Evolutionary conservation across 2,797 vertebrate species (phyloP), one percentile per base, ranked within the genome.

Genomic region (Tarsius wallacei): DNA sequence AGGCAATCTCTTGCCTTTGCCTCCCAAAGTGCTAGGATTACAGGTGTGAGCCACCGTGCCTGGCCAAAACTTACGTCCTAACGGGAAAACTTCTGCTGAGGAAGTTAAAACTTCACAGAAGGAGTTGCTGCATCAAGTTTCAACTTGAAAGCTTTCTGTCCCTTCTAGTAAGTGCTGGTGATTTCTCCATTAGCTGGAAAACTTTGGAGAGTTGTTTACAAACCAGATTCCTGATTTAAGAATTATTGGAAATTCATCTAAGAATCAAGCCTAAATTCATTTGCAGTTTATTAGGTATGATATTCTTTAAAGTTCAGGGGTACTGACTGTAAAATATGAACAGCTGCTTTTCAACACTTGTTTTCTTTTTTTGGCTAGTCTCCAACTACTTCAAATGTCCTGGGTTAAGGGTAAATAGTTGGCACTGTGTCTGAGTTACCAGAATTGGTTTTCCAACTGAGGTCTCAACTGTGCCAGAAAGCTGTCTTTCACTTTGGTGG

Each of bases 111-210:
- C 80, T 68, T 90, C 47, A 57, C 84, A 73, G 59, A 90, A 95
- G 78, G 57, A 95, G 70, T 33, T n/a, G 73, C 78, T 86, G 64
- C 19, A 49, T 61, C 61, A 42, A 14, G 36, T 66, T 91, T 82
- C 89, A 77, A 5, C 42, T 57, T 94, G 80, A 93, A 82, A 76
- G 15, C 89, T 93, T 80, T 22, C 57, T 55, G 47, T 78, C 28
- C 76, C 51, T 77, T 87, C 28, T 21, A 78, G n/a, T 84, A 63
- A 63, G 86, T 59, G 76, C 73, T 77, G 68, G 36, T 70, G 64
- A 66, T 94, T 96, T 94, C 64, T 95, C 66, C n/a, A 59, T 86
- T 66, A 84, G 55, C 53, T 82, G 31, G 74, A 77, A 74, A 86
- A 51, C 31, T 64, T 63, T 57, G 10, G 57, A 91, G 63, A 57